These are phyloP conservation scores for Poecilia gillii DNA, from an alignment of 2,797 vertebrate genomes.

Conservation along the genomic window DNA sequence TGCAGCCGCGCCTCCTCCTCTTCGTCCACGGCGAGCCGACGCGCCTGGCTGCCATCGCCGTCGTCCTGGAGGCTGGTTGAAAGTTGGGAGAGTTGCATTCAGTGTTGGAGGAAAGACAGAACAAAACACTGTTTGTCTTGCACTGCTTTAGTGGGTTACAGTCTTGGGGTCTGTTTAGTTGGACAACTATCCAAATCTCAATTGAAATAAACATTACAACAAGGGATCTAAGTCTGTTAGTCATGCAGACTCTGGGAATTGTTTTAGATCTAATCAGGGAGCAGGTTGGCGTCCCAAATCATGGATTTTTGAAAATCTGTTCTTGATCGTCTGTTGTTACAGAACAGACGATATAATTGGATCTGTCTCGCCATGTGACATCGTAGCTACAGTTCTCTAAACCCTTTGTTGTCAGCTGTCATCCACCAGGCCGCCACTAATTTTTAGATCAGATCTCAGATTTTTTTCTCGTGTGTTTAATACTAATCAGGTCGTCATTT, in stretches of 20 bases:
- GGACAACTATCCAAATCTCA: not conserved
- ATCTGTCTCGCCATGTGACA: not conserved
- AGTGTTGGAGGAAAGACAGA: not conserved
- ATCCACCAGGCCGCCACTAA: no score
- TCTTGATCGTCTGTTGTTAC: not conserved
- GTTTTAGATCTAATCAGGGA: not conserved
- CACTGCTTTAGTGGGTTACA: not conserved
- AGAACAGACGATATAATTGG: not conserved
- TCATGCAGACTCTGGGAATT: not conserved
- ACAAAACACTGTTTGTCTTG: not conserved
- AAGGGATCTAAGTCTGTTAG: not conserved
- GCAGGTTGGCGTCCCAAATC: not conserved
- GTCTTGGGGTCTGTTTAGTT: not conserved
- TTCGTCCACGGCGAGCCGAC: conserved; percentile 61
- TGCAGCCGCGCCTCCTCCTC: conserved; percentile 70
- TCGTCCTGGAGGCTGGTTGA: not conserved
- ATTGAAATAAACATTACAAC: not conserved
- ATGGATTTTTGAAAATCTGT: not conserved
- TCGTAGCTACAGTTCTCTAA: not conserved
- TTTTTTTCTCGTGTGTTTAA: no score
- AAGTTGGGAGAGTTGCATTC: not conserved
- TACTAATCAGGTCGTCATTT: no score
- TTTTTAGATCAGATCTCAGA: no score
- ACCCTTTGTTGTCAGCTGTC: no score
- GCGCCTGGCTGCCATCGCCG: conserved; percentile 57